phyloP scores from a whole-genome alignment of 2,113 vertebrate species.

The Pangasianodon hypophthalmus region DNA sequence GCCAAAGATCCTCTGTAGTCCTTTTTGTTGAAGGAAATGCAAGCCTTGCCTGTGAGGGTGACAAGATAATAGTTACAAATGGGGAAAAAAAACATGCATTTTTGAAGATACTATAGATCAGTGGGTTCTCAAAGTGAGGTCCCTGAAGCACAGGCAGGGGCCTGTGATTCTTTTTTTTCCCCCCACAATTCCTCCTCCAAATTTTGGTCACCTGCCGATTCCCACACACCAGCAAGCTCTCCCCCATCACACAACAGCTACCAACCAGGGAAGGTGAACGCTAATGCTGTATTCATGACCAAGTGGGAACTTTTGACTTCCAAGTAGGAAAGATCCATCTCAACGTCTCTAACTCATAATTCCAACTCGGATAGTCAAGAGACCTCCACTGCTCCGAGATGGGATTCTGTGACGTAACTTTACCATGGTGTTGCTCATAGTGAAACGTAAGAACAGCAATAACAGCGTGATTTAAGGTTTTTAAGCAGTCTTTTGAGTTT shows the following conservation, averaged over 20 bases:
- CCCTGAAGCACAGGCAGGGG: no score
- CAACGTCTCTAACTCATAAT: not conserved
- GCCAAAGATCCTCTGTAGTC: slow-evolving; percentile 97
- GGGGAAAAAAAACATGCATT: not conserved
- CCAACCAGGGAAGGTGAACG: not conserved
- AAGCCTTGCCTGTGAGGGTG: slow-evolving; percentile 87
- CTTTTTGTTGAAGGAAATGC: slow-evolving; percentile 99
- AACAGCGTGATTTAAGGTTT: not conserved
- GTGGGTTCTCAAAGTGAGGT: not conserved
- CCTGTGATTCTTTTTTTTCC: no score
- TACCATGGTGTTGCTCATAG: not conserved
- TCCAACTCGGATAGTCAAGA: not conserved
- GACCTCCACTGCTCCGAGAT: not conserved
- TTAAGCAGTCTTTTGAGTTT: not conserved
- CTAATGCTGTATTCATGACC: not conserved
- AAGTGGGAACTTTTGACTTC: not conserved
- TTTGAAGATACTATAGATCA: not conserved
- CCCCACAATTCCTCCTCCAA: not conserved
- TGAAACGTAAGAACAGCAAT: not conserved
- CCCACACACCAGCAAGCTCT: not conserved
- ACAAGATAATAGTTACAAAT: not conserved
- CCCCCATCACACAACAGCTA: not conserved
- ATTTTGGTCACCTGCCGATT: no score
- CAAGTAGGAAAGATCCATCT: not conserved
- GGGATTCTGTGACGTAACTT: not conserved